These are phyloP conservation scores for Merodon equestris DNA, from an alignment of 2,888 invertebrate species.

Conservation along the genomic window DNA sequence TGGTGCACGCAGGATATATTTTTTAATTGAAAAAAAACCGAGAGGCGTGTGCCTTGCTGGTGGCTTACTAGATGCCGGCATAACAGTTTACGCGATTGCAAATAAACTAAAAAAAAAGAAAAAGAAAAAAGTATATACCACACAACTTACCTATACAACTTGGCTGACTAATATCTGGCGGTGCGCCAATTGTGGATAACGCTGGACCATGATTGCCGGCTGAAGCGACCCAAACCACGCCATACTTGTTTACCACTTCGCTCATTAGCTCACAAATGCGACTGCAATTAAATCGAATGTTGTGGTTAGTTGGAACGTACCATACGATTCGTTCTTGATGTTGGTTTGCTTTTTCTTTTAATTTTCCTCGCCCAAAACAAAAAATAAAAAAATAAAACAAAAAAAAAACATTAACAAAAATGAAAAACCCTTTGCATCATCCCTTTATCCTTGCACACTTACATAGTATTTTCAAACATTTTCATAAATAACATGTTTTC, in stretches of 20 bases:
- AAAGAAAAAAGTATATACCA: constrained; percentile 11
- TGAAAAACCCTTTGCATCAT: too few species aligned
- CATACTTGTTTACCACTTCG: constrained; percentile 93
- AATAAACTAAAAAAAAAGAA: constrained; percentile 52
- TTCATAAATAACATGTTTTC: too few species aligned
- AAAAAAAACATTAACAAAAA: too few species aligned
- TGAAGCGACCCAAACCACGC: constrained; percentile 94
- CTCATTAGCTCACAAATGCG: constrained; percentile 91
- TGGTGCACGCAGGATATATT: constrained; percentile 8
- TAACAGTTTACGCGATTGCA: constrained; percentile 36
- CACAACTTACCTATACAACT: constrained; percentile 86
- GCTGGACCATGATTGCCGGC: constrained; percentile 90
- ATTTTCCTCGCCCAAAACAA: constrained; percentile 2
- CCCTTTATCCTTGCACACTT: too few species aligned
- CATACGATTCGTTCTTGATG: constrained; percentile 50
- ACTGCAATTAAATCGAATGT: constrained; percentile 79
- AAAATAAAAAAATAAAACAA: too few species aligned
- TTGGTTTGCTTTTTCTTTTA: constrained; percentile 26
- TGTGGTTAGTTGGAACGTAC: constrained; percentile 60
- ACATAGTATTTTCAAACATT: too few species aligned
- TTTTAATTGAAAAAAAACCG: constrained; percentile 25
- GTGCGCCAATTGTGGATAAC: constrained; percentile 94
- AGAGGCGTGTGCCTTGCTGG: constrained; percentile 36
- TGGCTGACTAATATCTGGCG: constrained; percentile 90
- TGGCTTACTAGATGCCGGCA: too few species aligned